These are phyloP conservation scores for Marcusenius ussheri DNA, from an alignment of 2,113 vertebrate species.

Conservation along the genomic window DNA sequence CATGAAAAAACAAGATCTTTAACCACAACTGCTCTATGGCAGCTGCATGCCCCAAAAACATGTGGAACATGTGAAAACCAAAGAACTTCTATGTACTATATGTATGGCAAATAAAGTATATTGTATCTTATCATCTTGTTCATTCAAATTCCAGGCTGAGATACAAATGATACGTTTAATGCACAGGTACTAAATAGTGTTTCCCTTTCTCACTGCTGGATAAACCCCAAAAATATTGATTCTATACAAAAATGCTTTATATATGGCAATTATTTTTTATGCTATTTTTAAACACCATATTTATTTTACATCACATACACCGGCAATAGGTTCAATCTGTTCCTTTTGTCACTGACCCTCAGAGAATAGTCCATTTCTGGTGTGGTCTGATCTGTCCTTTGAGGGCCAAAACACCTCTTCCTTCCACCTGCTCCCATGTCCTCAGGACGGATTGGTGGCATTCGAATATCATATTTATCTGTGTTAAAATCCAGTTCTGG, in stretches of 20 bases:
- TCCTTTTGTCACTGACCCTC: constrained; percentile 53
- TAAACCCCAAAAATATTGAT: neutral
- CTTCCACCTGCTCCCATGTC: constrained; percentile 44
- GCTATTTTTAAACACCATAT: neutral
- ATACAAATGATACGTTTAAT: neutral
- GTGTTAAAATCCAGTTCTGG: constrained; percentile 71
- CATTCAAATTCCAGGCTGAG: neutral
- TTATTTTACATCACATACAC: neutral
- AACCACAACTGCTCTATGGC: neutral
- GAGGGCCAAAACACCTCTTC: constrained; percentile 38
- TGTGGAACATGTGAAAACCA: neutral
- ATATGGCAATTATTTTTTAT: neutral
- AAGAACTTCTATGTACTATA: neutral
- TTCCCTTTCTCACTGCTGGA: neutral
- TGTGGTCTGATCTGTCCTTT: constrained; percentile 47
- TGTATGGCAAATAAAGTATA: neutral
- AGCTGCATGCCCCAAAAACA: neutral
- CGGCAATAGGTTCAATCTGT: neutral
- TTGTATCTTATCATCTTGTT: neutral
- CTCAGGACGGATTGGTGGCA: constrained; percentile 60
- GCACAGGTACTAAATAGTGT: neutral
- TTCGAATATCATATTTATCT: constrained; percentile 56
- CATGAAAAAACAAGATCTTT: neutral
- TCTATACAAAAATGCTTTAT: neutral
- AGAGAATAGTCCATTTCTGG: constrained; percentile 71